A percentile compares a stretch with the other conserved stretches of the same genome.
Evolutionary conservation across 2,797 vertebrate genomes (phyloP).

Genomic region (Ispidina picta): DNA sequence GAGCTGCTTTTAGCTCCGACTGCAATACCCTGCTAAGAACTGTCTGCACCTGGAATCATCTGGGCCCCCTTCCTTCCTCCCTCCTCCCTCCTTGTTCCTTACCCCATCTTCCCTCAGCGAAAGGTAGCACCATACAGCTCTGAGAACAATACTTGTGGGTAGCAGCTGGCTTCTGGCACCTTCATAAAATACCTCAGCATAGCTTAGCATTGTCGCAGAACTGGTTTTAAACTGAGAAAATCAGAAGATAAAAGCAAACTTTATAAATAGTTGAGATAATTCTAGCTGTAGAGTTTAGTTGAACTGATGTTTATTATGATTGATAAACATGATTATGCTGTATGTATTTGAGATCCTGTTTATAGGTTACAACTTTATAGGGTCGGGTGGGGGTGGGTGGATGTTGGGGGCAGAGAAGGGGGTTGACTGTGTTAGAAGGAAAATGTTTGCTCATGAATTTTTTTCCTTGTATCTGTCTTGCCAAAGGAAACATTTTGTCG

Average conservation of each 20-base stretch:
- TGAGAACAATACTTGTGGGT: constrained; percentile 74
- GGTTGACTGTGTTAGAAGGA: constrained; percentile 86
- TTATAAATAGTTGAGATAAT: constrained; percentile 84
- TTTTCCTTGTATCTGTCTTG: constrained; percentile 86
- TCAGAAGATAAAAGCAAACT: constrained; percentile 81
- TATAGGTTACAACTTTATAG: constrained; percentile 83
- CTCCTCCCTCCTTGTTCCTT: background rate
- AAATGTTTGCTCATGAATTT: constrained; percentile 76
- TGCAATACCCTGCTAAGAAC: constrained; percentile 17
- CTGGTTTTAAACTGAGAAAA: constrained; percentile 84
- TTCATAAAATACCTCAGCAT: constrained; percentile 95
- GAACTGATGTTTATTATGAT: constrained; percentile 77
- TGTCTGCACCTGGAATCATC: constrained; percentile 8
- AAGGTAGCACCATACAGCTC: constrained; percentile 71
- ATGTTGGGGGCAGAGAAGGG: constrained; percentile 67
- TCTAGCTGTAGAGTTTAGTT: constrained; percentile 90
- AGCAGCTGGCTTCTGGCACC: constrained; percentile 79
- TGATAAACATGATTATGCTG: constrained; percentile 78
- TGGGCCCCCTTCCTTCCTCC: background rate
- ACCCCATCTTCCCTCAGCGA: background rate
- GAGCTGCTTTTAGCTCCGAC: background rate
- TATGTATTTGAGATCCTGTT: constrained; percentile 79
- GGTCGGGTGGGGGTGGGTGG: constrained; percentile 78
- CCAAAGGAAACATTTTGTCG: constrained; percentile 92
- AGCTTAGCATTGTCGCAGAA: constrained; percentile 86